These are phyloP conservation scores for Taxidea taxus DNA, from an alignment of 2,113 vertebrate species.

Conservation along the genomic window DNA sequence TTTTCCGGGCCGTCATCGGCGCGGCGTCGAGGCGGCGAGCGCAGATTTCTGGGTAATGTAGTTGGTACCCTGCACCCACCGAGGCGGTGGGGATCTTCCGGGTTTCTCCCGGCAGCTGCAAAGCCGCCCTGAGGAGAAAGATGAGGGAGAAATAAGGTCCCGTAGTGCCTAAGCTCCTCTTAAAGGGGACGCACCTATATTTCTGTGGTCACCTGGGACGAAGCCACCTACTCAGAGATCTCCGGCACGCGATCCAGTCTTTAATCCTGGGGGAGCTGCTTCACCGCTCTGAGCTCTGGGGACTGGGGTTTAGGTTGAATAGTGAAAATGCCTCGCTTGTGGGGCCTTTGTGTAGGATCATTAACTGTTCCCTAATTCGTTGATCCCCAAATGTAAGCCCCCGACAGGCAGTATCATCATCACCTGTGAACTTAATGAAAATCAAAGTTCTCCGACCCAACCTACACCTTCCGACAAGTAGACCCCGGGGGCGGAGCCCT, in stretches of 20 bases:
- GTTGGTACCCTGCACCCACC: not conserved
- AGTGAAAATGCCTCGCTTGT: not conserved
- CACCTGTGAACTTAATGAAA: not conserved
- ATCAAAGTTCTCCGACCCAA: not conserved
- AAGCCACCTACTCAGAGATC: not conserved
- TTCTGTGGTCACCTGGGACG: not conserved
- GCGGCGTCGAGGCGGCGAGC: accelerated
- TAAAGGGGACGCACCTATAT: not conserved
- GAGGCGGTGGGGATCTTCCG: accelerated
- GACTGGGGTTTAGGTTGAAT: not conserved
- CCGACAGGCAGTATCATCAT: not conserved
- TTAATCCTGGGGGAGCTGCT: not conserved
- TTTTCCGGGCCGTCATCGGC: accelerated
- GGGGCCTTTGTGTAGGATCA: not conserved
- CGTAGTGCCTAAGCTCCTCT: no score
- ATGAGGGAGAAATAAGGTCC: accelerated
- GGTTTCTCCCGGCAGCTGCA: accelerated
- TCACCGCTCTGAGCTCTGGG: not conserved
- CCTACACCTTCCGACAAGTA: not conserved
- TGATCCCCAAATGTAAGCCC: not conserved
- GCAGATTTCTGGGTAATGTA: not conserved
- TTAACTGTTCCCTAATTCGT: not conserved
- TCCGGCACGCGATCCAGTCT: not conserved
- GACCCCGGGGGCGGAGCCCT: no score
- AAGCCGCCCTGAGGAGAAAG: accelerated